Percentiles rank a stretch among this genome's conserved stretches.
phyloP scores from a whole-genome alignment of 2,888 invertebrate genomes.

The Amorpha juglandis region DNA sequence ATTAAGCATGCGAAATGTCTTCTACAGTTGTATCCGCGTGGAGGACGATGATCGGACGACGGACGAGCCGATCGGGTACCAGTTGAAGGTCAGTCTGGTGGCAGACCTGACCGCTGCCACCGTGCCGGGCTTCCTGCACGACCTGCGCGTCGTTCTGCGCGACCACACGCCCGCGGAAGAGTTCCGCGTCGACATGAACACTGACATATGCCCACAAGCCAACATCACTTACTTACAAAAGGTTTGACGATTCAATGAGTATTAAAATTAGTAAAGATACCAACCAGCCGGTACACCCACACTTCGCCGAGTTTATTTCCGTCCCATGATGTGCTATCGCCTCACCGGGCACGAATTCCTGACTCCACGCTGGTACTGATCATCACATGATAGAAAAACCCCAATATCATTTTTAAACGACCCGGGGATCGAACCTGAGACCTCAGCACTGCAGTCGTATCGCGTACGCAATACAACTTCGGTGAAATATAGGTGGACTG shows the following conservation, averaged over 20 bases:
- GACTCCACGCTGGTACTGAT: no score
- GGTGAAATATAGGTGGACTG: no score
- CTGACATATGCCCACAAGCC: conserved; percentile 79
- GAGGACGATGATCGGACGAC: conserved; percentile 59
- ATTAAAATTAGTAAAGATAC: no score
- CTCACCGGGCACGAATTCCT: no score
- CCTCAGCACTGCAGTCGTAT: no score
- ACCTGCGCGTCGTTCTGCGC: conserved; percentile 58
- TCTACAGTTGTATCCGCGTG: conserved; percentile 81
- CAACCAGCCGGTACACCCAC: no score
- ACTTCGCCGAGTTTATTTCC: no score
- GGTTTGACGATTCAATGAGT: conserved; percentile 52
- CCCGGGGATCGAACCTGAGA: no score
- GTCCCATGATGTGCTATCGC: no score
- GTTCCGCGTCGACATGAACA: conserved; percentile 63
- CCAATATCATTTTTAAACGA: no score
- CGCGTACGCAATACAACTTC: no score
- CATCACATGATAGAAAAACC: no score
- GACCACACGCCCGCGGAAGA: conserved; percentile 48
- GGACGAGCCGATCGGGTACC: conserved; percentile 66
- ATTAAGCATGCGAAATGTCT: not conserved
- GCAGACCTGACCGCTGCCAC: conserved; percentile 62
- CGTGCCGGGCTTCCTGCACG: conserved; percentile 61
- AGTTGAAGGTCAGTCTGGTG: conserved; percentile 80
- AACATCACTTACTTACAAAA: conserved; percentile 82